Evolutionary conservation across 2,888 invertebrate species (phyloP), one percentile per base, ranked within the genome.

Genomic region (Eupithecia abbreviata): DNA sequence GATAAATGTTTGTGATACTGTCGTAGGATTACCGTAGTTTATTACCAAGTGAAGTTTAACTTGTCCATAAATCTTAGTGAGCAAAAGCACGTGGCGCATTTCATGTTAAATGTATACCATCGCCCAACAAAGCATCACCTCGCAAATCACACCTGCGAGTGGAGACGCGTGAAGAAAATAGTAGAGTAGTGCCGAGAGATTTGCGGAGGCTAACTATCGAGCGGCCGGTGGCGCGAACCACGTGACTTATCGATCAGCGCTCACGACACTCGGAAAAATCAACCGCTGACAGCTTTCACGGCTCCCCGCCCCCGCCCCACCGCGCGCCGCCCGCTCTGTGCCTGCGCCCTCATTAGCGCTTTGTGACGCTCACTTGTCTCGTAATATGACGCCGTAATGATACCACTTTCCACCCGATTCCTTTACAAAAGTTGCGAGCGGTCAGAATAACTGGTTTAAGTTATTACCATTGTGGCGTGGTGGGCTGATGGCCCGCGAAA

Each of bases 231-330:
- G 87, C 86, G 87, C 86, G 88, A 87, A 85, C 92, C 94, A 93
- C 94, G 94, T 94, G 94, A 94, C 93, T 94, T 94, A 95, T 95
- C 94, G 94, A 95, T 94, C 94, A 94, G 92, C 92, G 91, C 93
- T 91, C 93, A 92, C 93, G 93, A 93, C 94, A 94, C 94, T 93
- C 92, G 92, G 94, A 94, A 94, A 94, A 95, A 95, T 95, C 94
- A 94, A 93, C 94, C 94, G 93, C 93, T 94, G 94, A 94, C 94
- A 94, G 94, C 93, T 92, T 93, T 92, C 93, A 91, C 91, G 90
- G 90, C 88, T 84, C 85, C 83, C 82, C 77, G 80, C 70, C 77
- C 79, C 3, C 18, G 74, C 74, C 73, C 79, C 77, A 81, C 84
- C 62, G 76, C 72, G n/a, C 58, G 74, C 82, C 78, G 62, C 83